Evolutionary conservation across 2,113 vertebrate genomes (phyloP).

Genomic region (Anarhynchus alexandrinus): DNA sequence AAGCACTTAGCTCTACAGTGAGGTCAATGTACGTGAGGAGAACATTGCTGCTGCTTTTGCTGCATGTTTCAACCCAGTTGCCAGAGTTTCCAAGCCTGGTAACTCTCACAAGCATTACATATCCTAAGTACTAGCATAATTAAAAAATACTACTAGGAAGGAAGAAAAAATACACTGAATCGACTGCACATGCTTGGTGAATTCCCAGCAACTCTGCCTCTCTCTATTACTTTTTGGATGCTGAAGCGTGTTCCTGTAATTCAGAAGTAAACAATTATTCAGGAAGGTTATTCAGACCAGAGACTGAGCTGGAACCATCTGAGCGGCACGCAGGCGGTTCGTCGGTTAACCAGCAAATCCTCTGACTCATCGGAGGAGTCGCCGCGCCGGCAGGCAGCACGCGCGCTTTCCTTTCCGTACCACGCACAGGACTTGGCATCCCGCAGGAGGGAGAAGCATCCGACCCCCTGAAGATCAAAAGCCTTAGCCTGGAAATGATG

Average conservation of each 20-base stretch:
- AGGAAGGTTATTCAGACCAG: not conserved
- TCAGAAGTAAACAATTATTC: slow-evolving; percentile 36
- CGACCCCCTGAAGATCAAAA: not conserved
- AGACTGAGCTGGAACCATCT: not conserved
- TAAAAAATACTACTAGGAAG: not conserved
- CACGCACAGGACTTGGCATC: not conserved
- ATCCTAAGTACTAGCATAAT: not conserved
- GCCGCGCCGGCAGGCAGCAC: not conserved
- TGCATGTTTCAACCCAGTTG: not conserved
- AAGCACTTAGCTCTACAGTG: not conserved
- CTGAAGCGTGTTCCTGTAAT: slow-evolving; percentile 2
- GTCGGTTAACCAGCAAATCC: not conserved
- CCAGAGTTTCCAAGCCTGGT: not conserved
- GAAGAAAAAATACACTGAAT: not conserved
- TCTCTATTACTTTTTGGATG: not conserved
- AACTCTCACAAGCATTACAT: not conserved
- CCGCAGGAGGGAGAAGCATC: not conserved
- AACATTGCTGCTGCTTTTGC: not conserved
- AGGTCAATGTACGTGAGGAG: not conserved
- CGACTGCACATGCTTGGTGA: not conserved
- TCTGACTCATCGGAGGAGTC: not conserved
- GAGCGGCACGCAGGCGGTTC: not conserved
- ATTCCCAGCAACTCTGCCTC: not conserved
- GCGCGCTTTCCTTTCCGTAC: not conserved
- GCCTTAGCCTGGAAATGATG: not conserved